phyloP scores from a whole-genome alignment of 1,140 invertebrate species.

The Ceratina australensis region DNA sequence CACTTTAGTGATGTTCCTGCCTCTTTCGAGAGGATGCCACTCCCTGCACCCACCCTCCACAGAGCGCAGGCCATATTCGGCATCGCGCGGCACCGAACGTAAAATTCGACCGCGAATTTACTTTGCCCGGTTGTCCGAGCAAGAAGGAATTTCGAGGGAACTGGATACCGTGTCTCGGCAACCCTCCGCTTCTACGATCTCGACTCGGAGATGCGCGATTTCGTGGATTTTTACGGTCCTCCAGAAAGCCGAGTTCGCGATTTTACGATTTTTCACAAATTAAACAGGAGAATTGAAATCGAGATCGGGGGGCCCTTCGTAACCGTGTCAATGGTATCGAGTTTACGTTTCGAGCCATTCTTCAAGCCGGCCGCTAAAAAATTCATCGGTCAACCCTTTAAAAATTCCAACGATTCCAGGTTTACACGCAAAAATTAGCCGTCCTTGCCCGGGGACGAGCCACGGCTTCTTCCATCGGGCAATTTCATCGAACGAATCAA shows the following conservation, averaged over 20 bases:
- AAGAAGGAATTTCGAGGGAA: slow-evolving; percentile 16
- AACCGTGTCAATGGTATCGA: no score
- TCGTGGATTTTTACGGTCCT: not conserved
- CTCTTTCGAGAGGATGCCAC: slow-evolving; percentile 45
- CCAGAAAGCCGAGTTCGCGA: not conserved
- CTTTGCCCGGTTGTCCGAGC: slow-evolving; percentile 4
- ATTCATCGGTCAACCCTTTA: not conserved
- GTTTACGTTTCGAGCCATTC: no score
- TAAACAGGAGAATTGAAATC: no score
- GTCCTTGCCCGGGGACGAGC: not conserved
- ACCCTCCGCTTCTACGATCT: not conserved
- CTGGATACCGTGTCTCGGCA: not conserved
- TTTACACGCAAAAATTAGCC: not conserved
- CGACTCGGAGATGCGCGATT: not conserved
- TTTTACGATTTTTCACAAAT: not conserved
- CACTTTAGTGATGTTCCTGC: slow-evolving; percentile 75
- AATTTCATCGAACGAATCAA: slow-evolving; percentile 15
- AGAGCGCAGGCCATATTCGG: slow-evolving; percentile 57
- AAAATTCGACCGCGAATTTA: slow-evolving; percentile 59
- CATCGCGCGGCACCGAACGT: slow-evolving; percentile 45
- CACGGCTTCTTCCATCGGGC: not conserved
- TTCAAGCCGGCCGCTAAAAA: no score
- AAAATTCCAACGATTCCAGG: not conserved
- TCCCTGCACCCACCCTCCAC: slow-evolving; percentile 22
- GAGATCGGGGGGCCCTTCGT: no score